phyloP scores from a whole-genome alignment of 2,113 vertebrate species.

The Butastur rufipennis region DNA sequence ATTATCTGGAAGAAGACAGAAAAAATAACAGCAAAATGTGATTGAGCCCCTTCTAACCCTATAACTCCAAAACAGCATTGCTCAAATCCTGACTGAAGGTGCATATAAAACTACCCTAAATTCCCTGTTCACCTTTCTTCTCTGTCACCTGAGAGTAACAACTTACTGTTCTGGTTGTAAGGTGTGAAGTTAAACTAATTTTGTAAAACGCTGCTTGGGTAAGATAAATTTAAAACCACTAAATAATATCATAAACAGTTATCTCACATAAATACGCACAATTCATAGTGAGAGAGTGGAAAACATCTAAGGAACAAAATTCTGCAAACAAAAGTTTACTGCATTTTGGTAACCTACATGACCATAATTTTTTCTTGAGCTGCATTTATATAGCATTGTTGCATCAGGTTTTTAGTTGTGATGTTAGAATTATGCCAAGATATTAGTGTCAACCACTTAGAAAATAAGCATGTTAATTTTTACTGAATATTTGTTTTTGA shows the following conservation, averaged over 20 bases:
- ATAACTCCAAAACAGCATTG: neutral
- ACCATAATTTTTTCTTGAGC: neutral
- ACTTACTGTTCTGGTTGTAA: neutral
- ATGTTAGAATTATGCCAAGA: neutral
- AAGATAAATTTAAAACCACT: neutral
- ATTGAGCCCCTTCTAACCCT: neutral
- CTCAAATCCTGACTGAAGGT: neutral
- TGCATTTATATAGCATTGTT: neutral
- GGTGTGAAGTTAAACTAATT: neutral
- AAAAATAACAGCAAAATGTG: neutral
- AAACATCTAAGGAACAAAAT: neutral
- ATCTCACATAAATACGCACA: neutral
- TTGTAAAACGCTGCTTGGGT: neutral
- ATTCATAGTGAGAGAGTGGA: neutral
- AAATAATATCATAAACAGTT: neutral
- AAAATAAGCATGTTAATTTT: slow-evolving; percentile 56
- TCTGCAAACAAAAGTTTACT: neutral
- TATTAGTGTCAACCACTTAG: slow-evolving; percentile 1
- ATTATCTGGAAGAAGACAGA: neutral
- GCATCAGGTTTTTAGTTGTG: neutral
- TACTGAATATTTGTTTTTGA: slow-evolving; percentile 64
- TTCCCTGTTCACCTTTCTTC: neutral
- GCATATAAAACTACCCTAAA: neutral
- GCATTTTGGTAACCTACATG: neutral
- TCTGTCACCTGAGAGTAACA: neutral